Base-by-base conservation (phyloP, 2,888 invertebrate genomes). In the Agrypnus murinus region DNA sequence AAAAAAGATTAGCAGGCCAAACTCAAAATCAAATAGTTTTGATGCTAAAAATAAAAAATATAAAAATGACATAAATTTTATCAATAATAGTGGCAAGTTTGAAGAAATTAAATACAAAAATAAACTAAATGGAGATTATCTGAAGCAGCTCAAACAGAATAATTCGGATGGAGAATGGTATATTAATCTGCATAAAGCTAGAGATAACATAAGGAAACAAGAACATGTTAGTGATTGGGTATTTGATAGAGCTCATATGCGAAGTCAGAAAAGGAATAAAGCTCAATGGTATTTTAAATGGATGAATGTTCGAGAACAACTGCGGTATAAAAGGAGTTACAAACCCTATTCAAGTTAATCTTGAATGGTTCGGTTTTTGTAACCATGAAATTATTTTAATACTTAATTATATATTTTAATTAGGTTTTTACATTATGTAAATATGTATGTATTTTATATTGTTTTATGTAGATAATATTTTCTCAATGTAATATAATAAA, bases 261-360 rank as follows among this genome's bases (percentile, higher is more conserved):
- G 81, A 55, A 77, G 74, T 53, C 78, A 72, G 31, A 82, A 79
- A 69, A 69, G 81, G 19, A 77, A 81, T 63, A 82, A 81, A 60
- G 81, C 81, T 10, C 76, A 77, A 64, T 83, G 83, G 83, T 83
- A 83, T 73, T 83, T 83, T 73, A 79, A 81, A 43, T 81, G 80
- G 79, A 83, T 83, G 83, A 75, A 78, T 57, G 77, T 78, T 48
- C 77, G 83, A 57, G 81, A 81, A 70, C 43, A 70, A 7, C 64
- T 70, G n/a, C 72, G 77, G 8, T 62, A 62, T 19, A 77, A 71
- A 50, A 46, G 45, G 46, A 69, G 46, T 40, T 73, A 67, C 57
- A 67, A 58, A 50, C 65, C 63, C 10, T 69, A 63, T 64, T 63
- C 63, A 25, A 69, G 57, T 53, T 60, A 67, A 25, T 60, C 5